Evolutionary conservation across 2,797 vertebrate genomes (phyloP), one percentile per base, ranked within the genome.

Genomic region (Oreochromis mossambicus): DNA sequence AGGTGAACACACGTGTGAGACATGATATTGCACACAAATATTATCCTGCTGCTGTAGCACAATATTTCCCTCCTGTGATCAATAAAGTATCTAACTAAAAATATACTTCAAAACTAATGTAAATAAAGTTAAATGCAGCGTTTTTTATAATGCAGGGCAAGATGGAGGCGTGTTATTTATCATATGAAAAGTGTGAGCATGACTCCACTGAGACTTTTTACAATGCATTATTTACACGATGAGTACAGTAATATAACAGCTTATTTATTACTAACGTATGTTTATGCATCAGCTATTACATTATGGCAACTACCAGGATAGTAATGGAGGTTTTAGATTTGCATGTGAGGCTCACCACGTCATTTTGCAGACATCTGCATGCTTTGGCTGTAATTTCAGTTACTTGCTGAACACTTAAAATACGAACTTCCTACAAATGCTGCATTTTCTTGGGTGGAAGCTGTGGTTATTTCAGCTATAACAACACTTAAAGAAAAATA

Each of bases 241-340:
- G 8, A 76, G 11, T 56, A 24, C 50, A 46, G n/a, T 54, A 56
- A 50, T 12, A 76, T 38, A 6, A 83, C 68, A 29, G 75, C 36
- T 80, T 83, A 51, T 58, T 43, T 8, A 13, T 76, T 54, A 17
- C 66, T 38, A 13, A 38, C 66, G 1, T 58, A 24, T 41, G 12
- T n/a, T 84, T 92, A 87, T 91, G 73, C 83, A 86, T 87, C 56
- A 68, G 46, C 26, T 61, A 38, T 36, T 21, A 41, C 55, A 58
- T 79, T 52, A 7, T 77, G 48, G 36, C 14, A 7, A 6, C 2
- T 24, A 0, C 12, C 9, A 14, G 2, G 68, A 6, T 32, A 26
- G 41, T 51, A 14, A 19, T 8, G 8, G 11, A 56, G 11, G 41
- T 5, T 9, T 7, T 51, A 50, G 32, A 81, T 92, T 86, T 92